Evolutionary conservation across 2,797 vertebrate genomes (phyloP), one percentile per base, ranked within the genome.

Genomic region (Sebastes diploproa): DNA sequence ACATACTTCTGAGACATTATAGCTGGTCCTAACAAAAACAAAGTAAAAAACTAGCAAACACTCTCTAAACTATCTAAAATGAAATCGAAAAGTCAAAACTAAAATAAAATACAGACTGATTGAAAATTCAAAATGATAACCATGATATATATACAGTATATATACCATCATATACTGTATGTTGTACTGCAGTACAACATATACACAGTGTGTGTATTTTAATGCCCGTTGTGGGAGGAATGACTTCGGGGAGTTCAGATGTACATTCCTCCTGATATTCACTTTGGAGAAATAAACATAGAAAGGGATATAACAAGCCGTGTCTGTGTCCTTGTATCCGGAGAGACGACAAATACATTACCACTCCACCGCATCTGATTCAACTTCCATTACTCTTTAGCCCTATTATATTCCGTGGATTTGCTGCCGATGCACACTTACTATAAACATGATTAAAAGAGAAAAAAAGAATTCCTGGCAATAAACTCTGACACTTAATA

Each of bases 361-460:
- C 71, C 76, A 87, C 68, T 75, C 72, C 78, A 14, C 75, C 10
- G 68, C 87, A 64, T 88, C 86, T 81, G 60, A 67, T 90, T 85
- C 84, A 72, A 75, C 84, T 89, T 84, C 86, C 73, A 84, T 89
- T 87, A 84, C 78, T 90, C 84, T 77, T 86, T 70, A 81, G 27
- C 67, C 61, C 56, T 20, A 73, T 92, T 88, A 78, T 80, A 81
- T 75, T 76, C 50, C 0, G 63, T 11, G 72, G 72, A 82, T 74
- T 38, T 82, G 79, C 81, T 81, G 82, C 74, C 4, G 74, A 88
- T 70, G 78, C 87, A 84, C 78, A 72, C 84, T 84, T 82, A 77
- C 89, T 84, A 84, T 86, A 86, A 91, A 90, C 85, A 90, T 79
- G 88, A 91, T 91, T 83, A 89, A 90, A 91, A 88, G 38, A 67